phyloP scores from a whole-genome alignment of 2,113 vertebrate genomes.

The Lanius collurio region DNA sequence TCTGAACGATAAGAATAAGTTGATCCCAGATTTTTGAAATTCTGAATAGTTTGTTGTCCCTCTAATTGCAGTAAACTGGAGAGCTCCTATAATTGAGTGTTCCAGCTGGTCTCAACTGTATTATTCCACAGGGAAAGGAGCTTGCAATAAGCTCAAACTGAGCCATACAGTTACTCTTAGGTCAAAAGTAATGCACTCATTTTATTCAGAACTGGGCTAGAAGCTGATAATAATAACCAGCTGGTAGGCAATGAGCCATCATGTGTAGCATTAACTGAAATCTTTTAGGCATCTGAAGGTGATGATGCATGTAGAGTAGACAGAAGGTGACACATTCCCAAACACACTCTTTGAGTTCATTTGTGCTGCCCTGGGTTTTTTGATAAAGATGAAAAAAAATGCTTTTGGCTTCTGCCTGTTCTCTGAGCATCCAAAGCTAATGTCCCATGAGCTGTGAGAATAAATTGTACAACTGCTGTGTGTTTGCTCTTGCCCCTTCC shows the following conservation, averaged over 20 bases:
- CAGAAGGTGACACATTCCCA: neutral
- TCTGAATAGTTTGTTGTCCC: neutral
- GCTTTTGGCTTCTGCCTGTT: neutral
- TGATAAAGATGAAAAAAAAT: neutral
- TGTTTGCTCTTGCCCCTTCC: neutral
- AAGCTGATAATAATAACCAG: neutral
- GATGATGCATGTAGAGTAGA: neutral
- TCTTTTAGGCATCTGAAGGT: neutral
- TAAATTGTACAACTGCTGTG: neutral
- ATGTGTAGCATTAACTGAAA: neutral
- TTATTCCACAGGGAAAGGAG: neutral
- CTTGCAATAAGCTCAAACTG: neutral
- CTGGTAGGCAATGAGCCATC: neutral
- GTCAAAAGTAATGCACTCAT: neutral
- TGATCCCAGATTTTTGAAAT: neutral
- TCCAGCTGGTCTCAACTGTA: neutral
- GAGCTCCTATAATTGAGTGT: neutral
- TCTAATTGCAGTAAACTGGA: neutral
- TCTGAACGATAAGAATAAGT: neutral
- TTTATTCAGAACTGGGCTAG: neutral
- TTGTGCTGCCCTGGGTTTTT: neutral
- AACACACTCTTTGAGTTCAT: neutral
- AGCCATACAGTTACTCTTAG: neutral
- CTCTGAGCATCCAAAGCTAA: neutral
- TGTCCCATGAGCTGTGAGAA: neutral